Percentiles rank a stretch among this genome's conserved stretches.
These are phyloP conservation scores for Oscheius onirici DNA, from an alignment of 2,888 invertebrate species.

Conservation along the genomic window DNA sequence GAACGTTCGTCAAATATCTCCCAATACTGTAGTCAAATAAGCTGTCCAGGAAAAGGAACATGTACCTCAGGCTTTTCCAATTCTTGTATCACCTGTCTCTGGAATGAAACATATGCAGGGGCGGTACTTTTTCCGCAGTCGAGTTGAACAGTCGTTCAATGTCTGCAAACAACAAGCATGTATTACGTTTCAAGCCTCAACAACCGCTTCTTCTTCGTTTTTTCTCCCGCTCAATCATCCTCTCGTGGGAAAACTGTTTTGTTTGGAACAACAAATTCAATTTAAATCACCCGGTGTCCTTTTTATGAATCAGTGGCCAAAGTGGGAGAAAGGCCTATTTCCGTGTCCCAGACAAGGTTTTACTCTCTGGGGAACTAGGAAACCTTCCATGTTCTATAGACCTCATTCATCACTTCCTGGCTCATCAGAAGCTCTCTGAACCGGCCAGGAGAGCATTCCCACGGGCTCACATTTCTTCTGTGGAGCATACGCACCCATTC, in stretches of 20 bases:
- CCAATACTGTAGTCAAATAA: too few relatives aligned
- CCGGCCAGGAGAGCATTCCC: conserved; percentile 13
- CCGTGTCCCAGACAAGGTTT: not conserved
- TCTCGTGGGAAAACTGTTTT: not conserved
- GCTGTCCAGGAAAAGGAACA: too few relatives aligned
- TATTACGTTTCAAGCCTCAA: not conserved
- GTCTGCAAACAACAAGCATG: not conserved
- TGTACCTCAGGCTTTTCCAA: too few relatives aligned
- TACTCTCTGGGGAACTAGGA: not conserved
- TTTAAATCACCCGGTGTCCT: not conserved
- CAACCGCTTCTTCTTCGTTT: not conserved
- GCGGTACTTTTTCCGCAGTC: too few relatives aligned
- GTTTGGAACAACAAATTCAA: not conserved
- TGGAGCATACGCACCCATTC: too few relatives aligned
- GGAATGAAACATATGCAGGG: too few relatives aligned
- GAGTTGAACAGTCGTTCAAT: too few relatives aligned
- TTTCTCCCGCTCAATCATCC: not conserved
- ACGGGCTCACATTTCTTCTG: conserved; percentile 27
- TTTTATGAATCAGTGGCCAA: too few relatives aligned
- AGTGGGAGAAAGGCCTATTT: not conserved
- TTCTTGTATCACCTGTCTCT: too few relatives aligned
- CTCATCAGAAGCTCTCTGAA: not conserved
- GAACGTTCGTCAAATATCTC: too few relatives aligned
- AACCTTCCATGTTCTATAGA: conserved; percentile 3
- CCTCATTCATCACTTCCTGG: conserved; percentile 11